Evolutionary conservation across 2,797 vertebrate species (phyloP).

Genomic region (Urocyon cinereoargenteus): DNA sequence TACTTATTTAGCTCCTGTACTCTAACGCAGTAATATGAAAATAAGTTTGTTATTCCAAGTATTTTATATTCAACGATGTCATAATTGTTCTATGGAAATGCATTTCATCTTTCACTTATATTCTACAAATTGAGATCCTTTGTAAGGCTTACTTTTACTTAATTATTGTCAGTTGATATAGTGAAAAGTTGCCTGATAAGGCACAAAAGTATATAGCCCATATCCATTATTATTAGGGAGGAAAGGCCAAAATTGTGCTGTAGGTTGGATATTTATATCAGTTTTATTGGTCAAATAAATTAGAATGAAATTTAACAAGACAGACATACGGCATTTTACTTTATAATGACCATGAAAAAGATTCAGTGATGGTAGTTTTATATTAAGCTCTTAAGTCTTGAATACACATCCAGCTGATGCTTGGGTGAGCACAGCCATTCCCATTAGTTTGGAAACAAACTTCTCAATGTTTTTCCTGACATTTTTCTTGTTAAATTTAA

Average conservation of each 20-base stretch:
- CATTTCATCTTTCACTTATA: not conserved
- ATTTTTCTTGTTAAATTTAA: slow-evolving; percentile 67
- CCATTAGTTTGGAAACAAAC: slow-evolving; percentile 32
- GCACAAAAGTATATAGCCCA: not conserved
- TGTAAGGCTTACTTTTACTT: not conserved
- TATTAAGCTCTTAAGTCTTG: not conserved
- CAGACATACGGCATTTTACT: not conserved
- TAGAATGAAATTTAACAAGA: slow-evolving; percentile 28
- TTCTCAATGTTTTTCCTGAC: slow-evolving; percentile 27
- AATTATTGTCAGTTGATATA: not conserved
- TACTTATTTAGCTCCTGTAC: not conserved
- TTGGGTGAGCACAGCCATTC: not conserved
- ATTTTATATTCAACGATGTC: not conserved
- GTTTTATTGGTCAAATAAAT: slow-evolving; percentile 36
- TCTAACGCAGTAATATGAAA: not conserved
- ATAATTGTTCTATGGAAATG: not conserved
- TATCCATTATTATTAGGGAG: not conserved
- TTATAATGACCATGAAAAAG: not conserved
- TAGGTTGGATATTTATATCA: not conserved
- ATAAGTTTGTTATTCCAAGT: not conserved
- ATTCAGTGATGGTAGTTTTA: not conserved
- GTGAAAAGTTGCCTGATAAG: not conserved
- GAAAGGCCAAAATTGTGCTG: not conserved
- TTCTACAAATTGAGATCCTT: not conserved
- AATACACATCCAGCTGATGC: not conserved